Percentiles rank a stretch among this genome's conserved stretches.
phyloP scores from a whole-genome alignment of 2,888 invertebrate species.

The Andricus curvator region DNA sequence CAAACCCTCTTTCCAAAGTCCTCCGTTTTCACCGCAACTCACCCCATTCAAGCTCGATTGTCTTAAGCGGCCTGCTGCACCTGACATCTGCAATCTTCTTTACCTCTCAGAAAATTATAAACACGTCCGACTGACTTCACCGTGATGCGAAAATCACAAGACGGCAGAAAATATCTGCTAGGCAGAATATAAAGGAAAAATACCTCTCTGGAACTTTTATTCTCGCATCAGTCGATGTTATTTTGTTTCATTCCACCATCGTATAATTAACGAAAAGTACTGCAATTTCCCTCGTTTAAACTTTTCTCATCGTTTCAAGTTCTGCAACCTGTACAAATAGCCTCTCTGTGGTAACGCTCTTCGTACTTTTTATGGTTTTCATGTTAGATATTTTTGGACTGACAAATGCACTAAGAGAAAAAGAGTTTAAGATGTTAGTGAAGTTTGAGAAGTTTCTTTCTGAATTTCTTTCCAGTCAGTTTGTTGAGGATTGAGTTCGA shows the following conservation, averaged over 20 bases:
- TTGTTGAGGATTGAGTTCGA: background rate
- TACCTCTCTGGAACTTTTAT: slow-evolving; percentile 30
- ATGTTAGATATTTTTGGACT: slow-evolving; percentile 10
- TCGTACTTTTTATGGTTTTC: slow-evolving; percentile 21
- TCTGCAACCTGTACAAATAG: slow-evolving; percentile 13
- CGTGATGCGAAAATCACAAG: slow-evolving; percentile 13
- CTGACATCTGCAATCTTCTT: slow-evolving; percentile 76
- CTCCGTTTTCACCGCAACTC: slow-evolving; percentile 72
- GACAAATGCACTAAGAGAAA: background rate
- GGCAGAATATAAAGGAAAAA: slow-evolving; percentile 25
- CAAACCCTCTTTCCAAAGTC: slow-evolving; percentile 72
- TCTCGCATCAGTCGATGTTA: slow-evolving; percentile 13
- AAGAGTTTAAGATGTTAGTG: background rate
- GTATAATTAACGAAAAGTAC: slow-evolving; percentile 39
- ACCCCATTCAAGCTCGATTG: slow-evolving; percentile 62
- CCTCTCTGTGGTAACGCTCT: slow-evolving; percentile 11
- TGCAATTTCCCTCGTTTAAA: slow-evolving; percentile 33
- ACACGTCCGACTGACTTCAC: slow-evolving; percentile 59
- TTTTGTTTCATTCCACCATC: slow-evolving; percentile 38
- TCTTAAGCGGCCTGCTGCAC: slow-evolving; percentile 69
- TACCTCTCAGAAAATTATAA: slow-evolving; percentile 72
- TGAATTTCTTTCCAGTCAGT: background rate
- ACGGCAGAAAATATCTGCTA: background rate
- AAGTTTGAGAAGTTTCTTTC: background rate
- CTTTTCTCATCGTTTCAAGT: slow-evolving; percentile 34